A percentile compares a stretch with the other conserved stretches of the same genome.
Conservation (phyloP, 2,888 invertebrate genomes). For the Trichopoda pennipes region DNA sequence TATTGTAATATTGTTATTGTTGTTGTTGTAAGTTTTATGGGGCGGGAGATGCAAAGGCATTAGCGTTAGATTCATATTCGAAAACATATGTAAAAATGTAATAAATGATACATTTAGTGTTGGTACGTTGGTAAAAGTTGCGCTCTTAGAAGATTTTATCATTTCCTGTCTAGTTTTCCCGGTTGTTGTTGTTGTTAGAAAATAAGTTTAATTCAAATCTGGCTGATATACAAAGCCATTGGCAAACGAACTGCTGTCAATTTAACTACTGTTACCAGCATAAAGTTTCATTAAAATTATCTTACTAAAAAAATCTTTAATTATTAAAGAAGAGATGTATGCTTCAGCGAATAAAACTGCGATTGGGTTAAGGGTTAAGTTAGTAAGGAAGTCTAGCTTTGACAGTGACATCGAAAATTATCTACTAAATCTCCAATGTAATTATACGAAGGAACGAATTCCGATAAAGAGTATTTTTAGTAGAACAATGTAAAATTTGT, state of each 20-base stretch:
- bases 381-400: too few relatives aligned
- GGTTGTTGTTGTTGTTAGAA: constrained; percentile 57
- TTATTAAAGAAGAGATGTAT: too few relatives aligned
- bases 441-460: too few relatives aligned
- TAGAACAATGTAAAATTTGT: too few relatives aligned
- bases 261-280: neutral
- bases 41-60: neutral
- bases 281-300: too few relatives aligned
- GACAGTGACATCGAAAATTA: too few relatives aligned
- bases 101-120: constrained; percentile 20
- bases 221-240: neutral
- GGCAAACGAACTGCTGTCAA: neutral
- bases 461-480: too few relatives aligned
- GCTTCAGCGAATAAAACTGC: too few relatives aligned
- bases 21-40: constrained; percentile 14
- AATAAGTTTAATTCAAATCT: neutral
- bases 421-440: too few relatives aligned
- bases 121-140: neutral
- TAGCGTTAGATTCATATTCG: constrained; percentile 12
- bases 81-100: neutral
- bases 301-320: too few relatives aligned
- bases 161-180: constrained; percentile 58
- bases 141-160: constrained; percentile 31
- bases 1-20: neutral
- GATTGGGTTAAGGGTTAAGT: too few relatives aligned